phyloP scores from a whole-genome alignment of 2,888 invertebrate species.

The Leptinotarsa juncta region DNA sequence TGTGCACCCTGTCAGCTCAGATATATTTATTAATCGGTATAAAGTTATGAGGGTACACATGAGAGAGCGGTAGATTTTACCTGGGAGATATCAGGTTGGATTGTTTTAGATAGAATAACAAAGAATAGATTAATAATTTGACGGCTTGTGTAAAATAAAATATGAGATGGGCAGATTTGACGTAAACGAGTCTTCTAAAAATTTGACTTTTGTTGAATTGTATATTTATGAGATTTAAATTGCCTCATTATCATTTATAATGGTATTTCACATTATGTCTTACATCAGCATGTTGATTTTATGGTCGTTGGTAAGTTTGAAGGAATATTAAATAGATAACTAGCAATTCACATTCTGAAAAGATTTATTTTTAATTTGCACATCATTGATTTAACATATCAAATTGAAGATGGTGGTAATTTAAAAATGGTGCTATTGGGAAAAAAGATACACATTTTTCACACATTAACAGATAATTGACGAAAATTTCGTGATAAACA shows the following conservation, averaged over 20 bases:
- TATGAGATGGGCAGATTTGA: background rate
- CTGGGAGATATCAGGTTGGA: conserved; percentile 31
- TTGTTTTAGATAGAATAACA: conserved; percentile 26
- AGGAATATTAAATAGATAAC: background rate
- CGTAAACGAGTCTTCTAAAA: background rate
- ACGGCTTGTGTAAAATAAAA: conserved; percentile 11
- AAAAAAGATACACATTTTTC: too few species aligned
- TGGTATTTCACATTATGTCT: background rate
- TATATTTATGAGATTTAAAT: background rate
- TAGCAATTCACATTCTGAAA: background rate
- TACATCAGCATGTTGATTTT: background rate
- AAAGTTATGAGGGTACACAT: conserved; percentile 37
- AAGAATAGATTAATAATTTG: conserved; percentile 22
- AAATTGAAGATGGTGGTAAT: too few species aligned
- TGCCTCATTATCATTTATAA: background rate
- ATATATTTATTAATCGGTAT: conserved; percentile 44
- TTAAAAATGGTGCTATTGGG: too few species aligned
- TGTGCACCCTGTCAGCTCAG: conserved; percentile 33
- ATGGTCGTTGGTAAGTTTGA: background rate
- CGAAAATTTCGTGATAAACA: too few species aligned
- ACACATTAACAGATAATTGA: too few species aligned
- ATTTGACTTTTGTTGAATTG: background rate
- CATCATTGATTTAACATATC: too few species aligned
- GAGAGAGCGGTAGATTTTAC: conserved; percentile 40
- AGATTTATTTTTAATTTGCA: too few species aligned